A percentile compares a stretch with the other conserved stretches of the same genome.
Evolutionary conservation across 2,797 vertebrate species (phyloP).

Genomic region (Siniperca obscura): DNA sequence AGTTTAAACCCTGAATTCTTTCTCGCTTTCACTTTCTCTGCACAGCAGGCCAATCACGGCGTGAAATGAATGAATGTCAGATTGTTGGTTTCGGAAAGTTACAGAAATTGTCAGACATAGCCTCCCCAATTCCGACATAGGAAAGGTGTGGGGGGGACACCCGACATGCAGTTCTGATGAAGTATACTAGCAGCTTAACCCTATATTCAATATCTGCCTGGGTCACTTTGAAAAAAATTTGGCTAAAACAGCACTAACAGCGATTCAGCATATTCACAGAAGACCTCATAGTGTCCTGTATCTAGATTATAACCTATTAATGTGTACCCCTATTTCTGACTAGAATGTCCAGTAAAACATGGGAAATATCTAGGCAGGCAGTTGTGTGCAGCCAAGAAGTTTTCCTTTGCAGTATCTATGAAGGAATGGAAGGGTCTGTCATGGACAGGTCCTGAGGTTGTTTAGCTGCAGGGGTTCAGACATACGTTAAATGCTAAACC

Average conservation of each 20-base stretch:
- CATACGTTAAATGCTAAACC: slow-evolving; percentile 76
- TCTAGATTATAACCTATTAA: slow-evolving; percentile 20
- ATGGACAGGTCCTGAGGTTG: slow-evolving; percentile 66
- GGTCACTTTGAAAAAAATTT: neutral
- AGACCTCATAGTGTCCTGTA: neutral
- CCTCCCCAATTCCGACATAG: no score
- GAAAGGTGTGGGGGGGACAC: no score
- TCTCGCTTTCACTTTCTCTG: neutral
- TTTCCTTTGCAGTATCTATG: slow-evolving; percentile 49
- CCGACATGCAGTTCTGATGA: neutral
- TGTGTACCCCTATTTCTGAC: neutral
- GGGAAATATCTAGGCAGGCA: slow-evolving; percentile 17
- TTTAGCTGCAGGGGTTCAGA: slow-evolving; percentile 72
- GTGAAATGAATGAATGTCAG: neutral
- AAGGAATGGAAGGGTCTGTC: slow-evolving; percentile 67
- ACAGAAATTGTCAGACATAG: neutral
- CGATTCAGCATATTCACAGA: slow-evolving; percentile 15
- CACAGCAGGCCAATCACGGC: neutral
- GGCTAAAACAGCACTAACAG: neutral
- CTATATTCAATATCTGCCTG: neutral
- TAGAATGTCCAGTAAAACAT: slow-evolving; percentile 7
- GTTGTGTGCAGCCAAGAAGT: slow-evolving; percentile 29
- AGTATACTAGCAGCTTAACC: neutral
- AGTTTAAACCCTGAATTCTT: neutral
- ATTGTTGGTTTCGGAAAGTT: neutral